These are phyloP conservation scores for Enteromius trimaculatus DNA, from an alignment of 2,797 vertebrate species.

Conservation along the genomic window DNA sequence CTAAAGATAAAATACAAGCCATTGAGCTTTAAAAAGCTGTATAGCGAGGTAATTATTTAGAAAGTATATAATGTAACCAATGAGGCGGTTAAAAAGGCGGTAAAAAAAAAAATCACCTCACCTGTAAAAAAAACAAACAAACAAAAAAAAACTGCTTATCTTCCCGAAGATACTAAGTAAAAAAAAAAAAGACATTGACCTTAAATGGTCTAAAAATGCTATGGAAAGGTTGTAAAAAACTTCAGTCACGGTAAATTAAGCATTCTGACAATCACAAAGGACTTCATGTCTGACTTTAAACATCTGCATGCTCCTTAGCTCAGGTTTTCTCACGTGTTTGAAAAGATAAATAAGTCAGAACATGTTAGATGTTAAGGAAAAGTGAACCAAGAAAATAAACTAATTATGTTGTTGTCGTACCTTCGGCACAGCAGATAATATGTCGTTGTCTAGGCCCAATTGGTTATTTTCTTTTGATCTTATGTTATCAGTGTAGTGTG, in stretches of 20 bases:
- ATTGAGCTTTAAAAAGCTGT: constrained; percentile 55
- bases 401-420: constrained; percentile 17
- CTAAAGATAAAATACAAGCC: constrained; percentile 58
- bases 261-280: constrained; percentile 65
- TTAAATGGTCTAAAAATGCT: constrained; percentile 48
- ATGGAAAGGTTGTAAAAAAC: constrained; percentile 58
- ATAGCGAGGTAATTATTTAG: constrained; percentile 55
- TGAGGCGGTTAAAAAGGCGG: constrained; percentile 35
- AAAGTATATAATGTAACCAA: constrained; percentile 59
- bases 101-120: background rate
- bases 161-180: background rate
- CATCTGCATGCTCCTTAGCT: constrained; percentile 57
- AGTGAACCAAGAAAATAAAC: constrained; percentile 35
- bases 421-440: constrained; percentile 2
- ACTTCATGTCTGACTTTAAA: constrained; percentile 62
- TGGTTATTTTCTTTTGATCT: constrained; percentile 38
- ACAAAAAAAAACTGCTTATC: background rate
- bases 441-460: constrained; percentile 10
- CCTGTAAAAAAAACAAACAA: too few species aligned
- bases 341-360: constrained; percentile 68
- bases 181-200: background rate
- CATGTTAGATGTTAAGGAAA: constrained; percentile 63
- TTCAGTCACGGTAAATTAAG: constrained; percentile 69
- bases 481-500: constrained; percentile 11
- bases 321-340: constrained; percentile 61